Evolutionary conservation across 2,797 vertebrate genomes (phyloP).

Genomic region (Alectoris magna): DNA sequence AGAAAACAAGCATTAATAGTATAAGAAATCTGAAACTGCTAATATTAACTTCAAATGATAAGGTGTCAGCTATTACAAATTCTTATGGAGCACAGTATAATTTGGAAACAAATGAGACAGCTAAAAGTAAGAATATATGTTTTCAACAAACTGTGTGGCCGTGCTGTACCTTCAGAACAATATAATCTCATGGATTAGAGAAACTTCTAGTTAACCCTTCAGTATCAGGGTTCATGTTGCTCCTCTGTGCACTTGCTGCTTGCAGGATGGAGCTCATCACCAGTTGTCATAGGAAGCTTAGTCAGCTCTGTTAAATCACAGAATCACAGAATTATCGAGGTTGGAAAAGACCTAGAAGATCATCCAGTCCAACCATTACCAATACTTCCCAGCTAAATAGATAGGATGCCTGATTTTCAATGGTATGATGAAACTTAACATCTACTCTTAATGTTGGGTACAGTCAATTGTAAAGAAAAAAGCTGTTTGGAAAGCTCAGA

Average conservation of each 20-base stretch:
- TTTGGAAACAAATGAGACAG: not conserved
- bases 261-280: not conserved
- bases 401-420: not conserved
- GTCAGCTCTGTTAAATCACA: not conserved
- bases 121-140: not conserved
- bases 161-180: not conserved
- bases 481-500: not conserved
- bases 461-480: not conserved
- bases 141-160: not conserved
- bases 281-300: conserved; percentile 5
- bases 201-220: not conserved
- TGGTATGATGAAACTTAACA: not conserved
- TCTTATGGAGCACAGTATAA: not conserved
- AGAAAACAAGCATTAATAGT: not conserved
- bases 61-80: not conserved
- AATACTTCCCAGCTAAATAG: not conserved
- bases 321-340: too few species aligned
- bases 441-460: not conserved
- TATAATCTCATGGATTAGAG: not conserved
- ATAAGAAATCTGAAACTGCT: not conserved
- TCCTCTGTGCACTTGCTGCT: not conserved
- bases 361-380: too few species aligned
- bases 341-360: too few species aligned
- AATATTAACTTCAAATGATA: not conserved
- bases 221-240: not conserved